Base-by-base conservation (phyloP, 1,140 invertebrate species). In the Diorhabda elongata region DNA sequence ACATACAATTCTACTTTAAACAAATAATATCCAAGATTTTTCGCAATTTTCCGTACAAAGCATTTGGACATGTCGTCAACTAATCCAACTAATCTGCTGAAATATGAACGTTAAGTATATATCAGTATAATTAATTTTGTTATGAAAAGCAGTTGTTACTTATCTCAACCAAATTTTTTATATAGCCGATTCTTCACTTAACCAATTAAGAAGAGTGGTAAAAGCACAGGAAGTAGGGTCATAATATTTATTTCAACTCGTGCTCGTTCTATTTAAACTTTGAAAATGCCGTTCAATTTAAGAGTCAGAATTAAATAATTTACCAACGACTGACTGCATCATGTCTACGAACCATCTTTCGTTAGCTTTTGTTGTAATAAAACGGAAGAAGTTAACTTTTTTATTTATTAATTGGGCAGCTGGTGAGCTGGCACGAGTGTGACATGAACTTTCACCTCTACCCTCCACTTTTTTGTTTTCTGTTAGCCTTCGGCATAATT, bases 221-320 rank as follows among this genome's bases (percentile, higher is more conserved):
- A 70, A 57, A 71, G 71, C 65, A 76, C 70, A 76, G 75, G 75
- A 76, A 76, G 73, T 72, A 68, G 73, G 75, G 75, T 76, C 75
- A 76, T 76, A 76, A 76, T 76, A 76, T 76, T 76, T 76, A 76
- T 76, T 75, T 64, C 71, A 75, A 76, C 75, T 76, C 75, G 75
- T 76, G 75, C 75, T 74, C 71, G 63, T 71, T 71, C 67, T 70
- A 75, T 76, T 75, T 70, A 76, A 75, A 76, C 72, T 71, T 67
- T 75, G 73, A 73, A 76, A 76, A 76, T 76, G 75, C 75, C 72
- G 75, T 76, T 75, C 72, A 75, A 75, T 76, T 76, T 75, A 74
- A 73, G 64, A 26, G 42, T 59, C 41, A 63, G 71, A 76, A 76
- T 76, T 76, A 76, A 76, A 76, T 74, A 76, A 76, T 76, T 76